Percentiles rank a stretch among this genome's conserved stretches.
Evolutionary conservation across 2,888 invertebrate genomes (phyloP).

Genomic region (Dolomedes plantarius): DNA sequence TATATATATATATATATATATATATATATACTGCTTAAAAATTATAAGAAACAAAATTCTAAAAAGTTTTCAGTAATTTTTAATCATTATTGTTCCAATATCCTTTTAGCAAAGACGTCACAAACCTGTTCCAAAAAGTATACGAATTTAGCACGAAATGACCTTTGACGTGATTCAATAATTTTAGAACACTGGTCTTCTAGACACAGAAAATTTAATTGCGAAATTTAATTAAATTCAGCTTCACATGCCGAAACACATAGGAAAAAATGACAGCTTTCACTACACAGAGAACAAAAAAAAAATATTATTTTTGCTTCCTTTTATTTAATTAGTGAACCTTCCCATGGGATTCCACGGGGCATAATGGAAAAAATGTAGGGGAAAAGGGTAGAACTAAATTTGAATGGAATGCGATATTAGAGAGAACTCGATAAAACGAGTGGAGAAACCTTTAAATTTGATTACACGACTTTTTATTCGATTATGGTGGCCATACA

Average conservation of each 20-base stretch:
- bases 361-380: neutral
- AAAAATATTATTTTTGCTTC: neutral
- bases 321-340: neutral
- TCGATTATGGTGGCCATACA: neutral
- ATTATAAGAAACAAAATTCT: too few species aligned
- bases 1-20: too few species aligned
- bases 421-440: neutral
- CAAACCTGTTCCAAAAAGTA: too few species aligned
- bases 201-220: neutral
- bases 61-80: too few species aligned
- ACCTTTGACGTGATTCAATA: too few species aligned
- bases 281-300: neutral
- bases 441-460: neutral
- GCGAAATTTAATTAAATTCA: neutral
- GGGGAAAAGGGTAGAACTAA: neutral
- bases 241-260: neutral
- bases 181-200: neutral
- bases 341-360: neutral
- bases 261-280: neutral
- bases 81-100: too few species aligned
- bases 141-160: too few species aligned
- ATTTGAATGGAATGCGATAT: constrained; percentile 1
- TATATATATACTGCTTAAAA: too few species aligned
- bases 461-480: neutral
- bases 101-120: too few species aligned